Evolutionary conservation across 2,113 vertebrate species (phyloP).

Genomic region (Coreoperca whiteheadi): DNA sequence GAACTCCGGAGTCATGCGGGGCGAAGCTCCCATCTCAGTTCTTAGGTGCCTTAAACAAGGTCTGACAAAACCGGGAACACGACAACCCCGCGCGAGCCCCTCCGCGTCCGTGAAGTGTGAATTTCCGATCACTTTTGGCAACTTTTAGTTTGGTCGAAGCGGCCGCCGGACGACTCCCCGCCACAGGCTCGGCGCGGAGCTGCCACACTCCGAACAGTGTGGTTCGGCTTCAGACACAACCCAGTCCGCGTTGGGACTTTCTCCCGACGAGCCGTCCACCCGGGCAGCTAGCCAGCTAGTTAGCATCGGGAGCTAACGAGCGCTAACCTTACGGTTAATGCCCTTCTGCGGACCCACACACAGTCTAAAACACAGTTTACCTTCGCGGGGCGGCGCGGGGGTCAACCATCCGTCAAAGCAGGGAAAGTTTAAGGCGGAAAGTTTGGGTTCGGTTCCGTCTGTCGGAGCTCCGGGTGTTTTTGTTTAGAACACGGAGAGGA

Average conservation of each 20-base stretch:
- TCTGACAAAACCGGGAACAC: background rate
- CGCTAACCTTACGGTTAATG: background rate
- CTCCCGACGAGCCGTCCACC: background rate
- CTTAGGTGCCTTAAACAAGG: background rate
- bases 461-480: slow-evolving; percentile 73
- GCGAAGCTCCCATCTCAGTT: slow-evolving; percentile 18
- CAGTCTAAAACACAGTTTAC: slow-evolving; percentile 63
- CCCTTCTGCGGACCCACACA: background rate
- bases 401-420: slow-evolving; percentile 31
- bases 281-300: slow-evolving; percentile 55
- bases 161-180: too few relatives aligned
- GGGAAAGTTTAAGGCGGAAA: background rate
- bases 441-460: slow-evolving; percentile 38
- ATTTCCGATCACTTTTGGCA: slow-evolving; percentile 43
- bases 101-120: background rate
- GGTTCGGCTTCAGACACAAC: accelerated
- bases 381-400: slow-evolving; percentile 51
- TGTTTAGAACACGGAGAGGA: slow-evolving; percentile 82
- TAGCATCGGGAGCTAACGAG: slow-evolving; percentile 61
- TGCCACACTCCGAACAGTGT: accelerated
- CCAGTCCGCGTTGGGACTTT: background rate
- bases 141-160: slow-evolving; percentile 24
- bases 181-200: accelerated
- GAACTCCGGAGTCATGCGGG: slow-evolving; percentile 79
- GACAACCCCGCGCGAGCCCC: too few relatives aligned